Evolutionary conservation across 2,113 vertebrate genomes (phyloP).

Genomic region (Carassius gibelio): DNA sequence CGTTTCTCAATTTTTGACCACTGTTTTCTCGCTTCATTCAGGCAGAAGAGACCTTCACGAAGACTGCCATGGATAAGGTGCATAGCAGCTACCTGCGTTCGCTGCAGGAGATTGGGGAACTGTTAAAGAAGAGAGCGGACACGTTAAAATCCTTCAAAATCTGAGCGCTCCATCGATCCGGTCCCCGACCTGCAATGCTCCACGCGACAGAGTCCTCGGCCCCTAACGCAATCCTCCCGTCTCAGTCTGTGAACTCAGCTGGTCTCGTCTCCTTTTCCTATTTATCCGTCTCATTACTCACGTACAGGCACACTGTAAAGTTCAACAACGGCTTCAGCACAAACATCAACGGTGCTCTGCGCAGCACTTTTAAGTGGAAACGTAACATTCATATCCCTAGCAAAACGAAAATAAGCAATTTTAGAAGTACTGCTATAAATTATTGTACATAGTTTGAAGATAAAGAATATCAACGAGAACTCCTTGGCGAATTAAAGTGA

Average conservation of each 20-base stretch:
- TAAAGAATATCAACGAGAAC: slow-evolving; percentile 70
- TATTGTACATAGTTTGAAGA: slow-evolving; percentile 90
- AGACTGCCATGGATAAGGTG: slow-evolving; percentile 89
- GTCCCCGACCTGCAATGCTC: slow-evolving; percentile 7
- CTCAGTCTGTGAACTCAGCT: slow-evolving; percentile 21
- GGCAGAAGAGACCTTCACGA: slow-evolving; percentile 88
- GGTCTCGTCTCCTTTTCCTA: background rate
- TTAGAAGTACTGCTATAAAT: slow-evolving; percentile 79
- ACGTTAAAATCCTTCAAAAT: slow-evolving; percentile 92
- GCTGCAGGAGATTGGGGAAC: slow-evolving; percentile 91
- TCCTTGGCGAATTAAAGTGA: slow-evolving; percentile 74
- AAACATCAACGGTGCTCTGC: slow-evolving; percentile 58
- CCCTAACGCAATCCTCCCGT: background rate
- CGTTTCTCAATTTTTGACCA: background rate
- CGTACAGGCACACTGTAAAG: slow-evolving; percentile 49
- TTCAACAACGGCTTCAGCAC: slow-evolving; percentile 75
- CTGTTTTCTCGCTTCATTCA: slow-evolving; percentile 61
- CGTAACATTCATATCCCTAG: slow-evolving; percentile 20
- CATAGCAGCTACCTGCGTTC: slow-evolving; percentile 95
- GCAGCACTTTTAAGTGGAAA: slow-evolving; percentile 39
- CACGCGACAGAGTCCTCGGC: background rate
- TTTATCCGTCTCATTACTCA: slow-evolving; percentile 22
- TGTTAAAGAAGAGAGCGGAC: slow-evolving; percentile 93
- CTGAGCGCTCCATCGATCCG: slow-evolving; percentile 66
- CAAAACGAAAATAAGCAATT: slow-evolving; percentile 62